Evolutionary conservation across 2,797 vertebrate genomes (phyloP), one percentile per base, ranked within the genome.

Genomic region (Pipistrellus pipistrellus): DNA sequence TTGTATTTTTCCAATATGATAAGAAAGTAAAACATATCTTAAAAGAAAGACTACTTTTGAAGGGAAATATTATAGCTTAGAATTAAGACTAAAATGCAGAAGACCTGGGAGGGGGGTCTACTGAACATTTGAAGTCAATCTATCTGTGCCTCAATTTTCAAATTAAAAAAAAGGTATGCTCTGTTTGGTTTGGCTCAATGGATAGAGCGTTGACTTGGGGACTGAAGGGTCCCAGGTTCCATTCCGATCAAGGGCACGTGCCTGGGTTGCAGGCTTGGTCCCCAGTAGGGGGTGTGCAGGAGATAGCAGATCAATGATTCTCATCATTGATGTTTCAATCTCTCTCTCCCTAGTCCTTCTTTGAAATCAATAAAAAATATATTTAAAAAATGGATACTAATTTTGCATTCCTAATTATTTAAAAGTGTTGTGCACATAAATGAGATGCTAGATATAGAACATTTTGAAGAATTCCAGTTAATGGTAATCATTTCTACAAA

Each of bases 71-170:
- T 17, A 17, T 1, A 88, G 44, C 44, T 95, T 48, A 90, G 76
- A 96, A 78, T 75, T 46, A 91, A 91, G 46, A 88, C 25, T 69
- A 30, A 95, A 95, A 92, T 7, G 72, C 75, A 94, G 72, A 83
- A 94, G 51, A 83, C 6, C 12, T 46, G 6, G 14, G 11, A 38
- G 8, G 21, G 21, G 13, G 10, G 11, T 48, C 73, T 77, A 6
- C 2, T 78, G 68, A 66, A 62, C 38, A 57, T 88, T 53, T 66
- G n/a, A 92, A 96, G 44, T 85, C 84, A 62, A 53, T 27, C 9
- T 76, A 27, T 48, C 41, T 72, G 14, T 53, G 18, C 4, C 51
- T 88, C 68, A 68, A 9, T n/a, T 82, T 82, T 44, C 92, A 73
- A 71, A 72, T 78, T 73, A 72, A 57, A 82, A 44, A 59, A 62